phyloP scores from a whole-genome alignment of 2,797 vertebrate genomes.

The Myotis findleyi region DNA sequence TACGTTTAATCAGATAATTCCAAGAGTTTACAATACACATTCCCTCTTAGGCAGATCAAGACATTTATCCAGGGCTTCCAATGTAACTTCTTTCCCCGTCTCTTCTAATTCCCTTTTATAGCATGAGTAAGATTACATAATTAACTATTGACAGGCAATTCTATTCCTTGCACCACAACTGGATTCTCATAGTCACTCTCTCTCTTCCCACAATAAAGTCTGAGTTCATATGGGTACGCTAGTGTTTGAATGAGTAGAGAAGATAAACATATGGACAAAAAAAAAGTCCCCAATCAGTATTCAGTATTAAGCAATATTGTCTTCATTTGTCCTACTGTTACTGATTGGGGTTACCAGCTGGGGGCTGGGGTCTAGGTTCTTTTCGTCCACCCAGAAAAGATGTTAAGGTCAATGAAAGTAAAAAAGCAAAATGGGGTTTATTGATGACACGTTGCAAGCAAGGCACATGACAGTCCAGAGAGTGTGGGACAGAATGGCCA shows the following conservation, averaged over 20 bases:
- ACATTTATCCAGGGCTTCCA: neutral
- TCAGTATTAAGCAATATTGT: neutral
- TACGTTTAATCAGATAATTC: neutral
- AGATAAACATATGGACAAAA: neutral
- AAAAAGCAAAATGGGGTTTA: too few species aligned
- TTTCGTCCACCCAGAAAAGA: too few species aligned
- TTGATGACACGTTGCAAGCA: too few species aligned
- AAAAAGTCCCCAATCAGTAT: neutral
- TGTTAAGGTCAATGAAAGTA: too few species aligned
- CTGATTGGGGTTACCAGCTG: too few species aligned
- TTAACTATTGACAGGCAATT: neutral
- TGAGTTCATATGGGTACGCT: neutral
- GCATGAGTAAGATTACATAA: neutral
- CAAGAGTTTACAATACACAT: neutral
- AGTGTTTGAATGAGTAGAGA: neutral
- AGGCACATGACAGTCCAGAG: too few species aligned
- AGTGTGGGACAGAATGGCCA: too few species aligned
- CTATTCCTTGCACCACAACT: fast-evolving
- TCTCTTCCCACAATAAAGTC: neutral
- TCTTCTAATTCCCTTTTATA: neutral
- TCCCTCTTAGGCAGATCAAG: neutral
- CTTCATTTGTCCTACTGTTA: neutral
- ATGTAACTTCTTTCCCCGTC: neutral
- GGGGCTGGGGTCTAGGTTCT: too few species aligned
- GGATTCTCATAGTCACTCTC: neutral